Evolutionary conservation across 2,797 vertebrate species (phyloP).

Genomic region (Choloepus didactylus): DNA sequence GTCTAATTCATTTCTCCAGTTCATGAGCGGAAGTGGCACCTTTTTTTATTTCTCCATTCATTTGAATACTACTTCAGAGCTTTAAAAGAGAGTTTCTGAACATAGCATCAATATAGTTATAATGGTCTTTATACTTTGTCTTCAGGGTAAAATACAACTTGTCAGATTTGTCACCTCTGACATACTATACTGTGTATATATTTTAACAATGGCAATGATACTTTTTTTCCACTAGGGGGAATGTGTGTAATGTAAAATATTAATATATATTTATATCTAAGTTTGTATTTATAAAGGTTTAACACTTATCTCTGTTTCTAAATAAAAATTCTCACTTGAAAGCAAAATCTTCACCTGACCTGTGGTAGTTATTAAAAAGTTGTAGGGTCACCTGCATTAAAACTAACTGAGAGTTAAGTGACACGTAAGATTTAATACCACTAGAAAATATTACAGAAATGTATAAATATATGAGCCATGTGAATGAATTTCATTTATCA

Average conservation of each 20-base stretch:
- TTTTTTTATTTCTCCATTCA: conserved; percentile 29
- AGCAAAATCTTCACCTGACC: background rate
- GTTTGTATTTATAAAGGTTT: conserved; percentile 52
- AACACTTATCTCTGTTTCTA: conserved; percentile 62
- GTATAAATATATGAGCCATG: background rate
- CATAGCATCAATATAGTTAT: background rate
- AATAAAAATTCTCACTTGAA: conserved; percentile 53
- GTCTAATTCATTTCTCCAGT: conserved; percentile 1
- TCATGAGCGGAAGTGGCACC: background rate
- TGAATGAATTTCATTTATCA: background rate
- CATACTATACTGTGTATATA: background rate
- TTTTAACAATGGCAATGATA: conserved; percentile 61
- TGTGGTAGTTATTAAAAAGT: conserved; percentile 22
- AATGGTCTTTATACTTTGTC: background rate
- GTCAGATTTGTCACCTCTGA: background rate
- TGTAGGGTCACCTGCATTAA: background rate
- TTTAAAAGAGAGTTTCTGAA: conserved; percentile 10
- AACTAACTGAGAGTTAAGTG: background rate
- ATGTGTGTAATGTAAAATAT: conserved; percentile 50
- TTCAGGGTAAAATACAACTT: background rate
- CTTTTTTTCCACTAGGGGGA: conserved; percentile 84
- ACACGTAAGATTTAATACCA: conserved; percentile 8
- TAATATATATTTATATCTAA: conserved; percentile 13
- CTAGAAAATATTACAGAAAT: background rate
- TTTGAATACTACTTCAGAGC: conserved; percentile 41